phyloP scores from a whole-genome alignment of 2,888 invertebrate genomes.

The Drosophila pegasa region DNA sequence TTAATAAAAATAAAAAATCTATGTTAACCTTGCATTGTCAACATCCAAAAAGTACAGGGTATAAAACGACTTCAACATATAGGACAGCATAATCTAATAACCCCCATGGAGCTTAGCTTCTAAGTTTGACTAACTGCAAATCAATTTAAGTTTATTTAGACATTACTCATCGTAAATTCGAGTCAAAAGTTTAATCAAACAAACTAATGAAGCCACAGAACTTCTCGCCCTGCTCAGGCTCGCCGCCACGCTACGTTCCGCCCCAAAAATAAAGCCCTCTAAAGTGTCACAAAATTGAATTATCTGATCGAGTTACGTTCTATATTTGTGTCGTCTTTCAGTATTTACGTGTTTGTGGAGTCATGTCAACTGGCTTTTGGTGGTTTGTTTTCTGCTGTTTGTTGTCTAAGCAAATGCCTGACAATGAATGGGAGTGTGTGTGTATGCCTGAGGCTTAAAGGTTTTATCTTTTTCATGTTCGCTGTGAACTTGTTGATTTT shows the following conservation, averaged over 20 bases:
- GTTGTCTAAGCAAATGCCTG: constrained; percentile 59
- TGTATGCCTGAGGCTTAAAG: constrained; percentile 63
- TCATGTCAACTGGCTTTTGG: constrained; percentile 45
- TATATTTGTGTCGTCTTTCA: constrained; percentile 27
- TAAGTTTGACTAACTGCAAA: neutral
- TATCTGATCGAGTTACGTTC: constrained; percentile 52
- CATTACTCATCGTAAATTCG: constrained; percentile 9
- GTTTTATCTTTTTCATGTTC: constrained; percentile 72
- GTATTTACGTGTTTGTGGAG: constrained; percentile 29
- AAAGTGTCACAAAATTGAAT: constrained; percentile 33
- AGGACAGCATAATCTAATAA: neutral
- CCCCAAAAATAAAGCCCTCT: constrained; percentile 1
- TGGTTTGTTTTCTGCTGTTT: constrained; percentile 47
- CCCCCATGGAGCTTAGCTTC: neutral
- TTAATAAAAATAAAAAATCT: neutral
- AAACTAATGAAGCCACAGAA: constrained; percentile 16
- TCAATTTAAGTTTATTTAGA: constrained; percentile 10
- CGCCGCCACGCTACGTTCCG: neutral
- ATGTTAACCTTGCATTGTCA: neutral
- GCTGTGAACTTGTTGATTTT: constrained; percentile 78
- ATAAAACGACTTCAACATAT: too few species aligned
- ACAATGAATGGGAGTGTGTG: constrained; percentile 62
- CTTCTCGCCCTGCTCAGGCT: neutral
- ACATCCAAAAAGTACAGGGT: neutral
- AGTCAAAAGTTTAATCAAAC: constrained; percentile 9